Evolutionary conservation across 2,888 invertebrate species (phyloP).

Genomic region (Lapara coniferarum): DNA sequence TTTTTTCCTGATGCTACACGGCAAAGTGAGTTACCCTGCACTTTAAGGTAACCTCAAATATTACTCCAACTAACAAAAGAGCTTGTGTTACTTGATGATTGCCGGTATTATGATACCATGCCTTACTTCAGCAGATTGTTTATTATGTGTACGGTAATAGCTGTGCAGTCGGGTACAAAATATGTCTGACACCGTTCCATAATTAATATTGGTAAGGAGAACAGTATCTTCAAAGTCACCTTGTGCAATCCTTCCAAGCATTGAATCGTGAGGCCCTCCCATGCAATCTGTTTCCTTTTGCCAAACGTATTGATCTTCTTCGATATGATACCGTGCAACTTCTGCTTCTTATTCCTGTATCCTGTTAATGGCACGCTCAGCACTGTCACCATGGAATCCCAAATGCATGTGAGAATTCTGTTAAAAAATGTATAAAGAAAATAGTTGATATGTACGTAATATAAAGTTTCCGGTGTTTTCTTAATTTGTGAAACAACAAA

Average conservation of each 20-base stretch:
- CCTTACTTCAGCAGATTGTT: too few species aligned
- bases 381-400: conserved; percentile 95
- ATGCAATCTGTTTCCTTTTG: conserved; percentile 72
- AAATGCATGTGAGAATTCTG: conserved; percentile 93
- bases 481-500: too few species aligned
- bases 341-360: conserved; percentile 67
- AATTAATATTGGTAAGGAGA: neutral
- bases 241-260: conserved; percentile 95
- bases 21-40: too few species aligned
- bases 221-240: conserved; percentile 59
- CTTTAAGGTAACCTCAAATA: too few species aligned
- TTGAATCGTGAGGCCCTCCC: conserved; percentile 91
- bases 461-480: too few species aligned
- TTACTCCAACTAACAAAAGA: too few species aligned
- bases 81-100: too few species aligned
- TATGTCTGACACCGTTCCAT: too few species aligned
- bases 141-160: too few species aligned
- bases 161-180: neutral
- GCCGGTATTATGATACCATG: too few species aligned
- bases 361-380: conserved; percentile 90
- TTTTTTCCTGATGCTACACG: too few species aligned
- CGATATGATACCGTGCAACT: conserved; percentile 81
- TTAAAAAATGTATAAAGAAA: conserved; percentile 32
- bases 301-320: conserved; percentile 80
- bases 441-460: too few species aligned